Base-by-base conservation (phyloP, 2,888 invertebrate species). In the Macrosiphum euphorbiae region DNA sequence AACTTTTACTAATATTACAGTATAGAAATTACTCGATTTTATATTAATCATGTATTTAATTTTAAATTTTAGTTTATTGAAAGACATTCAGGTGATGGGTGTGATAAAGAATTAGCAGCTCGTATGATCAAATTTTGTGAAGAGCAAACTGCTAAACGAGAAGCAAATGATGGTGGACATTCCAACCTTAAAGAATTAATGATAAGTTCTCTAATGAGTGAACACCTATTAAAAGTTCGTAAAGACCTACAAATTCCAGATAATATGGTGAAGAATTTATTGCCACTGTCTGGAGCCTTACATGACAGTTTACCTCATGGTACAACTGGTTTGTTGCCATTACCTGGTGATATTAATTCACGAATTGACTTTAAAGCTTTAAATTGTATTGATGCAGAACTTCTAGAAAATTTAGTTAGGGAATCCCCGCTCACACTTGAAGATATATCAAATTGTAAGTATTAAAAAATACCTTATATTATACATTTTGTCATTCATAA, bases 341-440 rank as follows among this genome's bases (percentile, higher is more conserved):
- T 90, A 61, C 86, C 94, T 1, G 50, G 90, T 90, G 94, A 94
- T 87, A 41, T 86, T 28, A 90, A 90, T 90, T 52, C 94, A 35
- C 90, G 90, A 50, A 94, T 94, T 94, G 94, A 94, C 13, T 94
- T 94, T 50, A 94, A 93, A 93, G 89, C 84, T 47, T 85, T 93
- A 89, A 93, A 93, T 58, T 93, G 93, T 41, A 89, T 93, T 58
- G 93, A 93, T 93, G 84, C 85, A 85, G 93, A 94, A n/a, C 41
- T 90, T 85, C 28, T 94, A 55, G 94, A 94, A 94, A 94, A 94
- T 94, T 90, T 94, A 52, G 94, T 94, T 90, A 61, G 61, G 47
- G 96, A 96, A 95, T 96, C 96, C n/a, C 78, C 78, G 0, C 96
- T 96, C 95, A 96, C 96, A 95, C 96, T 96, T 90, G 96, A 96